Evolutionary conservation across 2,797 vertebrate species (phyloP), one percentile per base, ranked within the genome.

Genomic region (Florisuga fusca): DNA sequence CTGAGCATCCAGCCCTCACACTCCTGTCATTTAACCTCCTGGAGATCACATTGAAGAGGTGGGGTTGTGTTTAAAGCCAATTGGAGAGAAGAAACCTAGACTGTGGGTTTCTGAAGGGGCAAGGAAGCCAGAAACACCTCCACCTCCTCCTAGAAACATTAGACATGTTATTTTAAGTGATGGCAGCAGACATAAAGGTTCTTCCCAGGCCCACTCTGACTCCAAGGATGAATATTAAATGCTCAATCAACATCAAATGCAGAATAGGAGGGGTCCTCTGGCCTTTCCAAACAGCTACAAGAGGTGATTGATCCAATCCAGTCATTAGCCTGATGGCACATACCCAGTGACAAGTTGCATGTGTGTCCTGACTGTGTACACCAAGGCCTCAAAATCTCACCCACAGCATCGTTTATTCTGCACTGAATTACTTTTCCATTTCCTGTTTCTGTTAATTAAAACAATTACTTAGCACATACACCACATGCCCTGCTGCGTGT

Each of bases 11-110:
- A 81, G 76, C 71, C 85, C 80, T 50, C 63, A 15, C 58, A 3
- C 48, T 53, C 69, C 61, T 8, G 6, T 64, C 83, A 15, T 46
- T 51, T 38, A 67, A 12, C 64, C 55, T 95, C 67, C 92, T 79
- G 87, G 51, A 77, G 77, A 76, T 73, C 31, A 2, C 81, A 36
- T 3, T 6, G 12, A n/a, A 77, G 80, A 79, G 51, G 74, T 78
- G 87, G 66, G 74, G 34, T 15, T 26, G 22, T 77, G 75, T 38
- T 71, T 72, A 67, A 59, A 84, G 83, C 59, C 91, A 76, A 58
- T 20, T 87, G 90, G 55, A 87, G 80, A 69, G 90, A 51, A 88
- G 61, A 67, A 84, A 51, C 63, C 29, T 50, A 89, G 84, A 74
- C 86, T 92, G 81, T 13, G 48, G 57, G 53, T 54, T 94, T 90